phyloP scores from a whole-genome alignment of 2,888 invertebrate species.

The Diarsia mendica region DNA sequence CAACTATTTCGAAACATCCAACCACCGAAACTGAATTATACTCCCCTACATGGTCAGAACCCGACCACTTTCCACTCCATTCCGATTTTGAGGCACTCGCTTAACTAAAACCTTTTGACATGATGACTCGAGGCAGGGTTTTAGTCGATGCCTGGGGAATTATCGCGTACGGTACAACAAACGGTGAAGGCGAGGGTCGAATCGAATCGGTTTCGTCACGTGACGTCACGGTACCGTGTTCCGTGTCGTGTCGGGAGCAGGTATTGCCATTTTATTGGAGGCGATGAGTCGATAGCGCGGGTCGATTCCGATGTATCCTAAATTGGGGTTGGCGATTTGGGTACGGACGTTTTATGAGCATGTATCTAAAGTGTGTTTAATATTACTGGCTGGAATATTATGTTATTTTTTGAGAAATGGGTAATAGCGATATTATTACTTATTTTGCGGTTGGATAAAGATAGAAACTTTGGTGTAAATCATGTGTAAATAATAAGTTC shows the following conservation, averaged over 20 bases:
- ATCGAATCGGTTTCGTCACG: slow-evolving; percentile 58
- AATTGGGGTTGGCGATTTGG: slow-evolving; percentile 38
- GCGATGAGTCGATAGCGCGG: slow-evolving; percentile 57
- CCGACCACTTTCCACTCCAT: slow-evolving; percentile 18
- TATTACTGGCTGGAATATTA: slow-evolving; percentile 9
- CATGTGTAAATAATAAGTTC: too few relatives aligned
- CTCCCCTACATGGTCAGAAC: slow-evolving; percentile 8
- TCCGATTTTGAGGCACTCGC: slow-evolving; percentile 35
- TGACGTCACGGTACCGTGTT: slow-evolving; percentile 58
- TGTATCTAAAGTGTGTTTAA: slow-evolving; percentile 12
- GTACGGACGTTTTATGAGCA: slow-evolving; percentile 24
- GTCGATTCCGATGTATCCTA: slow-evolving; percentile 35
- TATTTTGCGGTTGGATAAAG: background rate
- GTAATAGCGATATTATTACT: background rate
- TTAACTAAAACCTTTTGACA: slow-evolving; percentile 54
- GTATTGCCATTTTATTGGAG: slow-evolving; percentile 66
- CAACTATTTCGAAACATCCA: background rate
- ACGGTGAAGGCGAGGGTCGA: slow-evolving; percentile 43
- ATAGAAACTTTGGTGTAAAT: background rate
- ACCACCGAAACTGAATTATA: background rate
- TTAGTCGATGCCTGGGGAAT: slow-evolving; percentile 50
- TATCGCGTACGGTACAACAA: slow-evolving; percentile 33
- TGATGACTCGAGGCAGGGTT: slow-evolving; percentile 54
- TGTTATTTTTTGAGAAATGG: slow-evolving; percentile 1
- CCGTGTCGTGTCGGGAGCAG: slow-evolving; percentile 58